A percentile compares a stretch with the other conserved stretches of the same genome.
Conservation (phyloP, 2,113 vertebrate species). For the Campylorhamphus procurvoides region DNA sequence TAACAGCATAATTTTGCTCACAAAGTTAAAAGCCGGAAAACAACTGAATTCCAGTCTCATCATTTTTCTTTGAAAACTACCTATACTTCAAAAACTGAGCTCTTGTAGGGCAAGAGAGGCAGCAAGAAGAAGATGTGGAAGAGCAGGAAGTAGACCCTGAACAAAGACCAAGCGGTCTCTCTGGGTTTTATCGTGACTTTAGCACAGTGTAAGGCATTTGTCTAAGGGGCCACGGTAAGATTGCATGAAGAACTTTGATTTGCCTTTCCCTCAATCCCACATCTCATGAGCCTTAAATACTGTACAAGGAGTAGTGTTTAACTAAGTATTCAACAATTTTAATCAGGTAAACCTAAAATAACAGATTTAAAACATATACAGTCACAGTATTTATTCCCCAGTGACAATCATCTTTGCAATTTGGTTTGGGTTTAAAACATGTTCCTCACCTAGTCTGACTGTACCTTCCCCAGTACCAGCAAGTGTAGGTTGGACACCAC, state of each 20-base stretch:
- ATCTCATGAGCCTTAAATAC: neutral
- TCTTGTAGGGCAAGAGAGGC: neutral
- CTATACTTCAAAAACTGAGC: neutral
- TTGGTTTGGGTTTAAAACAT: neutral
- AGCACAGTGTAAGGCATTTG: neutral
- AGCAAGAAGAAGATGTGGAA: neutral
- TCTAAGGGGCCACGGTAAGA: neutral
- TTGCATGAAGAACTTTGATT: neutral
- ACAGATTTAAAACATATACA: neutral
- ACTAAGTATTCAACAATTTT: neutral
- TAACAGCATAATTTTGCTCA: neutral
- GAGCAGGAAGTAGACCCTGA: neutral
- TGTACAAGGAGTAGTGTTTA: neutral
- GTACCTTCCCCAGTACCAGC: slow-evolving; percentile 77
- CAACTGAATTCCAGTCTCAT: neutral
- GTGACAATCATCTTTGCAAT: neutral
- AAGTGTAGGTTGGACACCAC: slow-evolving; percentile 77
- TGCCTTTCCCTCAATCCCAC: neutral
- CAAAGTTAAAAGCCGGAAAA: neutral
- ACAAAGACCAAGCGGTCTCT: neutral
- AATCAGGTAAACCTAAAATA: neutral
- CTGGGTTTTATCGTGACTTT: neutral
- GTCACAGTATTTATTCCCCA: neutral
- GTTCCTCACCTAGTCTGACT: slow-evolving; percentile 81
- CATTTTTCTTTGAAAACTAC: neutral